Evolutionary conservation across 2,888 invertebrate species (phyloP), one percentile per base, ranked within the genome.

Genomic region (Noctua pronuba): DNA sequence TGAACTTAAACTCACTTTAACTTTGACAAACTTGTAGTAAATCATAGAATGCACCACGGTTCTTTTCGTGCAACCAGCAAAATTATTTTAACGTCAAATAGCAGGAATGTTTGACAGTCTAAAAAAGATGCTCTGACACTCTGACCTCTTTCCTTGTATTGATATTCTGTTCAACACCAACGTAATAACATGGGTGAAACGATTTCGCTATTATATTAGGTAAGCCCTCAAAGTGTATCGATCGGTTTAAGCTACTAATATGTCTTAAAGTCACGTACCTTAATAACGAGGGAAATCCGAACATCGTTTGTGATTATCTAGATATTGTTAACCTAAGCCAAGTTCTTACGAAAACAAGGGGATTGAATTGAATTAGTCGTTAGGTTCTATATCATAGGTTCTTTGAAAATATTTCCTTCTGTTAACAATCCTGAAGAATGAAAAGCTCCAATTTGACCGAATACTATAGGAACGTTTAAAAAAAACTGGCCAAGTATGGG

Each of bases 161-260:
- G 16, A 70, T 79, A 78, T 79, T 78, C 79, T 18, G 69, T 16
- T 24, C 62, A 44, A 62, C 24, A 52, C 41, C 21, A 62, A 62
- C 52, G 24, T 62, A 62, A 64, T 80, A 66, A 73, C n/a, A 52
- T n/a, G 65, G 64, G 7, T 28, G 38, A 77, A 60, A 77, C 46
- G 69, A 70, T 62, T 83, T 66, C 11, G 69, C 65, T 78, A 16
- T 83, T 73, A 83, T 52, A 31, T 35, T 16, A 41, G 49, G 52
- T 44, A 55, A 69, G 35, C 58, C 18, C 16, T 72, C 69, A 77
- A 73, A 81, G 35, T 11, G 35, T 58, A 73, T 76, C 58, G 82
- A 72, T 75, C 31, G 16, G 16, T 46, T 18, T 72, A 68, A 81
- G 71, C 64, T 64, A 75, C 62, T 70, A 35, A 41, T 68, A 41